A percentile compares a stretch with the other conserved stretches of the same genome.
Conservation (phyloP, 1,140 invertebrate genomes). For the Saccostrea glomerata region DNA sequence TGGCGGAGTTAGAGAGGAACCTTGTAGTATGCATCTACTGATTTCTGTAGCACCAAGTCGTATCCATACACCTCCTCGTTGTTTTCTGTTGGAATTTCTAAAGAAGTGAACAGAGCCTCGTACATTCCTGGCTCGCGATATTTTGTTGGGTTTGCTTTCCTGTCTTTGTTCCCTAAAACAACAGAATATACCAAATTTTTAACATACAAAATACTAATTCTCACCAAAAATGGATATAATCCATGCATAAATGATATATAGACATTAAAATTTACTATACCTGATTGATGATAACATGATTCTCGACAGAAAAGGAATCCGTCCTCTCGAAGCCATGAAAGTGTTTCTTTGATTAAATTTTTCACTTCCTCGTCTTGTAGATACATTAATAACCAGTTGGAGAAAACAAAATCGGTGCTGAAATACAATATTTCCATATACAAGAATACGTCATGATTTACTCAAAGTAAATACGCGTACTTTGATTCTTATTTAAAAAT, state of each 20-base stretch:
- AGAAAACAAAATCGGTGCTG: slow-evolving; percentile 81
- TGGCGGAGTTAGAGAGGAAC: slow-evolving; percentile 65
- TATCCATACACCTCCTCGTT: slow-evolving; percentile 69
- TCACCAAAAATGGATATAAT: not conserved
- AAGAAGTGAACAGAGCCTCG: slow-evolving; percentile 68
- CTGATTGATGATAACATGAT: slow-evolving; percentile 81
- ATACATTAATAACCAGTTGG: slow-evolving; percentile 85
- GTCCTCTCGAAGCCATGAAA: slow-evolving; percentile 81
- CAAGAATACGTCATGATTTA: not conserved
- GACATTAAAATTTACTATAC: slow-evolving; percentile 65
- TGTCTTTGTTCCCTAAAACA: slow-evolving; percentile 72
- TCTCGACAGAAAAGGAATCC: slow-evolving; percentile 81
- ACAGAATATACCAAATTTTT: not conserved
- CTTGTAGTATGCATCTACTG: slow-evolving; percentile 82
- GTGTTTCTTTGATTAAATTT: slow-evolving; percentile 78
- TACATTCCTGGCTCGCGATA: slow-evolving; percentile 81
- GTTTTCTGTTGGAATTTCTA: slow-evolving; percentile 61
- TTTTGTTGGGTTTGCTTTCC: slow-evolving; percentile 80
- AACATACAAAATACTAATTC: not conserved
- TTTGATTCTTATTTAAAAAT: not conserved
- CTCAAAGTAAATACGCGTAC: not conserved
- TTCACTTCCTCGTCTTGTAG: slow-evolving; percentile 81
- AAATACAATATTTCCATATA: not conserved
- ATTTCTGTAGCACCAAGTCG: slow-evolving; percentile 79
- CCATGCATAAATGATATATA: too few species aligned